Base-by-base conservation (phyloP, 2,888 invertebrate genomes). In the Zeuzera pyrina region DNA sequence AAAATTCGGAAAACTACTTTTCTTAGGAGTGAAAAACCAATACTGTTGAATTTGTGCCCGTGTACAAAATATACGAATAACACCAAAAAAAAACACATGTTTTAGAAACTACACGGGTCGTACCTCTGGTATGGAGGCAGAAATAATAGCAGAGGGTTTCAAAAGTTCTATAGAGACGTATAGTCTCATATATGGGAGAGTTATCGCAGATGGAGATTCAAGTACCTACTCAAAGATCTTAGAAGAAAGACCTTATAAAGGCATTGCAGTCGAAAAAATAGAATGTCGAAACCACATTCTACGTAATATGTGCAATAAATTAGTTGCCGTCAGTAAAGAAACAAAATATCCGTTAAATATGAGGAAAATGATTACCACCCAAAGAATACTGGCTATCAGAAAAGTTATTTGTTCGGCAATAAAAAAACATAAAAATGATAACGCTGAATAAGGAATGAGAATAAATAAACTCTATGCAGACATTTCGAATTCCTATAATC, bases 211-310 rank as follows among this genome's bases (percentile, higher is more conserved):
- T 3, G 21, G 21, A 2, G 21, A 22, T 22, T 22, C 22, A 22
- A 7, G 5, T 22, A 22, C 22, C 3, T 22, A 22, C 3, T 22
- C 22, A 22, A 22, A 7, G 22, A 22, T 6, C 10, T 22, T 22
- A 10, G 22, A 22, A 22, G 22, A 22, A 22, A 22, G 3, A 5
- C 22, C 22, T 4, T 22, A 22, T 22, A 22, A 22, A 22, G n/a
- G 10, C 10, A 22, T 22, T 10, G 10, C 22, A 5, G 15, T 14
- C 4, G 27, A 32, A 14, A 32, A 32, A 27, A 32, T 27, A 13
- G 32, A 30, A 23, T 32, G 32, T 27, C 19, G 14, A 13, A 32
- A 32, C 32, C 26, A 26, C 13, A 13, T 32, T 2, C 19, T 32
- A 12, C 16, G 32, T 8, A 32, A 32, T 27, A 21, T 27, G 19